A percentile compares a stretch with the other conserved stretches of the same genome.
phyloP scores from a whole-genome alignment of 2,797 vertebrate species.

The Luscinia megarhynchos region DNA sequence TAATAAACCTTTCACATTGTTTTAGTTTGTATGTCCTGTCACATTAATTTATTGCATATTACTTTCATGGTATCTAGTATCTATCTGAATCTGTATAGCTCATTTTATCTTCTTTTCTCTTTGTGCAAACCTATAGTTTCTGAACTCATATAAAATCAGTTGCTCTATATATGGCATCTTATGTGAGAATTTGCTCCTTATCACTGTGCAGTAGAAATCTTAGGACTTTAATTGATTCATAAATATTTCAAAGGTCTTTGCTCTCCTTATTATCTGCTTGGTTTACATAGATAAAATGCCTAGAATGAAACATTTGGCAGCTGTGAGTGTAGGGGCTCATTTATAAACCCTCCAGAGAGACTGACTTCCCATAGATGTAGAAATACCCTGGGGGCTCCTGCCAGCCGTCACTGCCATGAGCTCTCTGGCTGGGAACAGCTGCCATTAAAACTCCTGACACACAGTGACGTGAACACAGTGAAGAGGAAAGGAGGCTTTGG shows the following conservation, averaged over 20 bases:
- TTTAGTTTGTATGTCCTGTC: not conserved
- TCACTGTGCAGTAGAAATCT: not conserved
- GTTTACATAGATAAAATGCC: conserved; percentile 18
- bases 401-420: rapidly evolving
- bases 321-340: not conserved
- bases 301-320: conserved; percentile 15
- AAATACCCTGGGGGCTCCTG: not conserved
- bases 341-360: not conserved
- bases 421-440: not conserved
- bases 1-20: not conserved
- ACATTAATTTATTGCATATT: not conserved
- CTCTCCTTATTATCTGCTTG: not conserved
- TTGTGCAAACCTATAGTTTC: not conserved
- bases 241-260: conserved; percentile 32
- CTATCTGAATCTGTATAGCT: not conserved
- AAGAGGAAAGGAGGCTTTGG: not conserved
- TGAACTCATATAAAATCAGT: not conserved
- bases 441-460: not conserved
- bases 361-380: rapidly evolving
- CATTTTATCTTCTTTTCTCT: not conserved
- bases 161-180: not conserved
- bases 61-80: not conserved
- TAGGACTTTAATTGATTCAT: conserved; percentile 19
- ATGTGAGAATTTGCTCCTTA: not conserved
- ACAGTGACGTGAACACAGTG: not conserved